Evolutionary conservation across 2,113 vertebrate genomes (phyloP).

Genomic region (Gymnocephalus cernua): DNA sequence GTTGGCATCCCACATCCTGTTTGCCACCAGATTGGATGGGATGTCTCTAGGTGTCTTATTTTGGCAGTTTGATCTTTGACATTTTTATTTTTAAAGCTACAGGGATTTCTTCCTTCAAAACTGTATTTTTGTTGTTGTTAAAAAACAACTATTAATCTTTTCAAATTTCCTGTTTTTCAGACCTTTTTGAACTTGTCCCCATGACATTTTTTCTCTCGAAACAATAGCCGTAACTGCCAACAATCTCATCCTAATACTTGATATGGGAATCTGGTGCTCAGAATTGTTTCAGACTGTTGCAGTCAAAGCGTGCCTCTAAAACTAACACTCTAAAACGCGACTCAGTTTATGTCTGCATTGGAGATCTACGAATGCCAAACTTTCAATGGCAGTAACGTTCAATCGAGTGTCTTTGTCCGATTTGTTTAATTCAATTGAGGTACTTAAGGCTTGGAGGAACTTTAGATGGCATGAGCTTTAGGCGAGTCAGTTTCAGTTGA

Average conservation of each 20-base stretch:
- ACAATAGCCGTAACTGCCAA: constrained; percentile 46
- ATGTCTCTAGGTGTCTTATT: background rate
- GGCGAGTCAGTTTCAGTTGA: background rate
- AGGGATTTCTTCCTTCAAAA: background rate
- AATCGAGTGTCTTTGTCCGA: background rate
- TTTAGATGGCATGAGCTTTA: background rate
- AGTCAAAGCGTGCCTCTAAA: background rate
- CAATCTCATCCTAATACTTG: background rate
- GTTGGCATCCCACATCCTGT: constrained; percentile 36
- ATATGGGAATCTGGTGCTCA: background rate
- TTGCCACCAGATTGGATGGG: background rate
- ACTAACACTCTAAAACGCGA: background rate
- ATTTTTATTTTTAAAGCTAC: background rate
- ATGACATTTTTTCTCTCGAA: constrained; percentile 1
- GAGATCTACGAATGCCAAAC: background rate
- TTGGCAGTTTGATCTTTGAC: background rate
- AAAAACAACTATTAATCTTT: background rate
- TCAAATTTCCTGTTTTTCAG: constrained; percentile 21
- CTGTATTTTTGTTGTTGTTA: background rate
- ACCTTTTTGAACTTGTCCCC: constrained; percentile 19
- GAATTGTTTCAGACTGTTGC: background rate
- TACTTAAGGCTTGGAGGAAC: constrained; percentile 1
- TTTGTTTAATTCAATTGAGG: constrained; percentile 23
- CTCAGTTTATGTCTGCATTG: background rate
- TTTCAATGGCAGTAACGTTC: background rate